phyloP scores from a whole-genome alignment of 2,888 invertebrate genomes.

The Nudaria mundana region DNA sequence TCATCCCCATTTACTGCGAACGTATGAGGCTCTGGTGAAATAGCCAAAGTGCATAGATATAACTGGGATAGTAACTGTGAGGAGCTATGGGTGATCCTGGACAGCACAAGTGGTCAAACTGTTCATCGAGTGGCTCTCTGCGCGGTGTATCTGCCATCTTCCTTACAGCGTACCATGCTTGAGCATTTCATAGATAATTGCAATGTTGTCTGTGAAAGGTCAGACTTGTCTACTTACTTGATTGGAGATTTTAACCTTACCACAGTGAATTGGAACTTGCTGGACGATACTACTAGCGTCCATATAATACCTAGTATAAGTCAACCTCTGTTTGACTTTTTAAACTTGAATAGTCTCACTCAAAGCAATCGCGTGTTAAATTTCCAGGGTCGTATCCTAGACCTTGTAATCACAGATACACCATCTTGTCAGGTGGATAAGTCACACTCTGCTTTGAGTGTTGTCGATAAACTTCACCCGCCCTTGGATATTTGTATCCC shows the following conservation, averaged over 20 bases:
- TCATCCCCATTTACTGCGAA: too few relatives aligned
- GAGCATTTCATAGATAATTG: not conserved
- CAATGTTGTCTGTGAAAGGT: not conserved
- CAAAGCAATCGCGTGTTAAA: not conserved
- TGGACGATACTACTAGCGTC: not conserved
- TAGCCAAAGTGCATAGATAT: too few relatives aligned
- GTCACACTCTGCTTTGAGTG: not conserved
- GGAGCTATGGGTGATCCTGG: not conserved
- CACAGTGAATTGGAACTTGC: not conserved
- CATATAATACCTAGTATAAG: not conserved
- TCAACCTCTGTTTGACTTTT: not conserved
- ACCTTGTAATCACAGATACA: not conserved
- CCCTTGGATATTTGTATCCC: not conserved
- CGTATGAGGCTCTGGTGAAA: too few relatives aligned
- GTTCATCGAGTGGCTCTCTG: not conserved
- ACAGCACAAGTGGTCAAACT: not conserved
- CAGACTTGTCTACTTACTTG: not conserved
- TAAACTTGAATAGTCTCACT: not conserved
- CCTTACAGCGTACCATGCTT: not conserved
- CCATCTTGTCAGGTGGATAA: slow-evolving; percentile 3
- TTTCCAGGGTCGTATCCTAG: not conserved
- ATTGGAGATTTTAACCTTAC: not conserved
- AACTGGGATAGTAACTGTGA: not conserved
- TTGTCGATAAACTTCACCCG: not conserved
- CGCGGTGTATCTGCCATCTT: not conserved